Percentiles rank a stretch among this genome's conserved stretches.
phyloP scores from a whole-genome alignment of 2,113 vertebrate genomes.

The Conger conger region DNA sequence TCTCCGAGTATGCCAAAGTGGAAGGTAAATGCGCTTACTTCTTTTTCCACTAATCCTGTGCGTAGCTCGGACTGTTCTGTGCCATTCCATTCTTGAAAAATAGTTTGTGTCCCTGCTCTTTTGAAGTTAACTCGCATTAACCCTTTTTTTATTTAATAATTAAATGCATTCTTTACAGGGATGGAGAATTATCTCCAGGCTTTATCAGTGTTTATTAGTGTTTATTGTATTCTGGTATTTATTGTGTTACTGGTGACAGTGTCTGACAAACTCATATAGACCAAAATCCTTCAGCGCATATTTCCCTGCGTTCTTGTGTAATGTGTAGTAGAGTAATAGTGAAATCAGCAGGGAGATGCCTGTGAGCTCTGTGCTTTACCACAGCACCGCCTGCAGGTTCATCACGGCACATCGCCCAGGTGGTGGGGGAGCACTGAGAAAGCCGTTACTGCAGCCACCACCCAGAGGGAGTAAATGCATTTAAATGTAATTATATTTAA shows the following conservation, averaged over 20 bases:
- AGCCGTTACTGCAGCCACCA: background rate
- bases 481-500: background rate
- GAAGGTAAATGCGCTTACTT: slow-evolving; percentile 80
- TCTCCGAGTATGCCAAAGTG: slow-evolving; percentile 98
- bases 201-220: background rate
- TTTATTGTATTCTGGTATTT: background rate
- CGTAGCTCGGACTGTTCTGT: background rate
- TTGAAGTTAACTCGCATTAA: background rate
- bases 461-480: background rate
- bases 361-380: slow-evolving; percentile 18
- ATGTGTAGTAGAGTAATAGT: background rate
- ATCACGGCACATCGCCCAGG: background rate
- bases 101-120: background rate
- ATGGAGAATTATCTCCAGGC: background rate
- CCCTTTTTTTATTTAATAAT: background rate
- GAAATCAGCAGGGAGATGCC: background rate
- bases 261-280: background rate
- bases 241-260: background rate
- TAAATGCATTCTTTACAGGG: background rate
- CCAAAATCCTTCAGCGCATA: background rate
- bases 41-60: background rate
- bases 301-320: background rate
- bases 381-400: slow-evolving; percentile 33
- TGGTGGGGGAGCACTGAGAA: background rate
- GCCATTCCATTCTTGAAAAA: background rate